Percentiles rank a stretch among this genome's conserved stretches.
phyloP scores from a whole-genome alignment of 2,113 vertebrate species.

The Cavia aperea region DNA sequence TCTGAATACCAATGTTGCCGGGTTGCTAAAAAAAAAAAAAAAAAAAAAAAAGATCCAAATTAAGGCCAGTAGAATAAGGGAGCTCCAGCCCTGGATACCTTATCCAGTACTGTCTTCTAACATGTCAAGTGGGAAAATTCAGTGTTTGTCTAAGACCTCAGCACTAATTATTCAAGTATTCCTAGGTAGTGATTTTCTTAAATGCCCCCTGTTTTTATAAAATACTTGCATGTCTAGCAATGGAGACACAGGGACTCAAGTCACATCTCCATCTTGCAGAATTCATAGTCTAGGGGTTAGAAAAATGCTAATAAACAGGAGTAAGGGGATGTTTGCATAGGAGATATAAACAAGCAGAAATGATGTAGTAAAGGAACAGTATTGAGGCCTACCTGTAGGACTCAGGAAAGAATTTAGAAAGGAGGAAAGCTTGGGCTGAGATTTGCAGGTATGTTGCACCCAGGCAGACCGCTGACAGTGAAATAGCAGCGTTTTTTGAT shows the following conservation, averaged over 20 bases:
- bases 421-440: not conserved
- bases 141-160: not conserved
- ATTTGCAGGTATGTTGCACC: not conserved
- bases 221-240: not conserved
- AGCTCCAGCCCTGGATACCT: accelerated
- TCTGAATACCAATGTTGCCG: not conserved
- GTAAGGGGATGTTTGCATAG: not conserved
- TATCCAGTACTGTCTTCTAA: not conserved
- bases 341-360: not conserved
- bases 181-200: not conserved
- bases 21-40: not conserved
- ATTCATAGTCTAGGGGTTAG: not conserved
- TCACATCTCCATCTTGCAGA: no score
- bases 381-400: not conserved
- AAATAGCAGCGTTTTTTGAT: not conserved
- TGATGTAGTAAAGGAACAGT: not conserved
- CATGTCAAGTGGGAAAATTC: not conserved
- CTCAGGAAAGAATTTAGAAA: not conserved
- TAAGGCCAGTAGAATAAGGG: not conserved
- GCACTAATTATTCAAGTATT: not conserved
- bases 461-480: not conserved
- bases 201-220: not conserved
- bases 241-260: not conserved
- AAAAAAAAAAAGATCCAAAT: not conserved
- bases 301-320: not conserved